These are phyloP conservation scores for Drosophila sp. DNA, from an alignment of 1,140 invertebrate species.

Conservation along the genomic window DNA sequence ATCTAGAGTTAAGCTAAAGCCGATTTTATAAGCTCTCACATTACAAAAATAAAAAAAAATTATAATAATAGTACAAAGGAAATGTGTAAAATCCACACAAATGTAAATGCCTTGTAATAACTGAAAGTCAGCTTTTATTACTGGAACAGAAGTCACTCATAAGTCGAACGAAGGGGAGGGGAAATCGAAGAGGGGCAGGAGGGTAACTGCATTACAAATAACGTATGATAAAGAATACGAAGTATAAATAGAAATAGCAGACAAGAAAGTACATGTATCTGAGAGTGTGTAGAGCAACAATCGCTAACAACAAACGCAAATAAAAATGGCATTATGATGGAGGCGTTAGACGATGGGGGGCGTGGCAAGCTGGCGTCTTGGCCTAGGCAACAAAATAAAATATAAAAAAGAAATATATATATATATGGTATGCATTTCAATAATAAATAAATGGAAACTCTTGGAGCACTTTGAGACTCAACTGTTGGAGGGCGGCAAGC, in stretches of 20 bases:
- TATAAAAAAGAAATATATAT: no score
- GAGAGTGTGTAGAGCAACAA: conserved; percentile 15
- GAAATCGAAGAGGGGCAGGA: neutral
- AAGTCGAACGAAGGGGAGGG: neutral
- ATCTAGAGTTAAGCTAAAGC: neutral
- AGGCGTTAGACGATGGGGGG: conserved; percentile 26
- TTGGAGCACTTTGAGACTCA: conserved; percentile 13
- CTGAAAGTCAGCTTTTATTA: conserved; percentile 50
- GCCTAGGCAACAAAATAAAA: conserved; percentile 13
- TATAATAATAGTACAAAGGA: conserved; percentile 15
- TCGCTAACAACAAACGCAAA: conserved; percentile 43
- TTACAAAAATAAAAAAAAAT: conserved; percentile 13
- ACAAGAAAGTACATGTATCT: conserved; percentile 11
- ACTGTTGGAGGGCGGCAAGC: conserved; percentile 32
- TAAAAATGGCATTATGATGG: conserved; percentile 43
- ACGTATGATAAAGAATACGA: conserved; percentile 22
- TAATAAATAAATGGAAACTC: conserved; percentile 18
- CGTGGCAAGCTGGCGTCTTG: conserved; percentile 27
- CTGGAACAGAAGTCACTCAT: conserved; percentile 17
- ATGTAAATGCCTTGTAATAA: conserved; percentile 49
- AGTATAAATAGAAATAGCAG: conserved; percentile 42
- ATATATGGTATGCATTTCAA: conserved; percentile 7
- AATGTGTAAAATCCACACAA: conserved; percentile 16
- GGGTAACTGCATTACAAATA: conserved; percentile 57
- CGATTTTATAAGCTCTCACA: conserved; percentile 12